phyloP scores from a whole-genome alignment of 2,797 vertebrate genomes.

The Dicrostonyx torquatus region DNA sequence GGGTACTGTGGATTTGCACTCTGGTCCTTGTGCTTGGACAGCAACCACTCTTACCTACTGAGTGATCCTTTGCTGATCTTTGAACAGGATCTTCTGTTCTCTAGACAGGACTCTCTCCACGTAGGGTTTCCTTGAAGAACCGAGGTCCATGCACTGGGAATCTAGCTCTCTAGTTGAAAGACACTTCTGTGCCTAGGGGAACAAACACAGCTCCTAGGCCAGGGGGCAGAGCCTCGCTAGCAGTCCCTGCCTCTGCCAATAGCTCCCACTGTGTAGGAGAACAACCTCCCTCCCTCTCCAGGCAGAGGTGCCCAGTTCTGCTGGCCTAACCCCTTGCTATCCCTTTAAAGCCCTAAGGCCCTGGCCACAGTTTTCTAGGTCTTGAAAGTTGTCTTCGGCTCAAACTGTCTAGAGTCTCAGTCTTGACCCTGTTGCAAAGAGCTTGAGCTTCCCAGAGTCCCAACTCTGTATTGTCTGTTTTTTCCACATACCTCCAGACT shows the following conservation, averaged over 20 bases:
- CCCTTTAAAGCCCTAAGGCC: neutral
- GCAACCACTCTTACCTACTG: neutral
- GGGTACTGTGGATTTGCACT: neutral
- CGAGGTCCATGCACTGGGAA: neutral
- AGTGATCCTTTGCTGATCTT: neutral
- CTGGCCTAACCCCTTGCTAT: neutral
- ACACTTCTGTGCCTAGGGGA: neutral
- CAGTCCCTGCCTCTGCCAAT: neutral
- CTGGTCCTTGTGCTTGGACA: neutral
- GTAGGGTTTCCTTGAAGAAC: neutral
- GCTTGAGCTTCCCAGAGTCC: neutral
- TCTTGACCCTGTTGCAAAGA: neutral
- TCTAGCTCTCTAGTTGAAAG: neutral
- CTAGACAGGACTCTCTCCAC: neutral
- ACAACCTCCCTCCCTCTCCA: neutral
- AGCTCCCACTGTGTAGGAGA: neutral
- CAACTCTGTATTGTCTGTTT: neutral
- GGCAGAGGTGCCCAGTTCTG: neutral
- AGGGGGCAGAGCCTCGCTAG: too few relatives aligned
- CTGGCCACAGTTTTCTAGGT: neutral
- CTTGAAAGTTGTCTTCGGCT: neutral
- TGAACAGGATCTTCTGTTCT: neutral
- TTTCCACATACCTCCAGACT: neutral
- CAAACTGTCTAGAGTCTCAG: neutral
- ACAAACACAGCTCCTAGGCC: neutral